Base-by-base conservation (phyloP, 2,797 vertebrate species). In the Spinibarbus caldwelli region DNA sequence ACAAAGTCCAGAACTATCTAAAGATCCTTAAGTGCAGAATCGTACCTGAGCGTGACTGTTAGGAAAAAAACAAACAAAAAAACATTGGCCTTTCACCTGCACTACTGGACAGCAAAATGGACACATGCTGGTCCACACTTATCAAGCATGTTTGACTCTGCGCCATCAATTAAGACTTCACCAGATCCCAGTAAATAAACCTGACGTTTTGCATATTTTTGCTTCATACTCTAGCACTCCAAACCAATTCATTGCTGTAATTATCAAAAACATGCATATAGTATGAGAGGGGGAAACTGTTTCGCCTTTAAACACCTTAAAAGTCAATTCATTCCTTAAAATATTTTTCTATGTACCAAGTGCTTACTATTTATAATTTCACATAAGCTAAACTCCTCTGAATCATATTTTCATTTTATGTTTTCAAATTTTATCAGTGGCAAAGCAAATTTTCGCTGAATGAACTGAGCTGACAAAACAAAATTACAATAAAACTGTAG, bases 1-100 rank as follows among this genome's bases (percentile, higher is more conserved):
- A 95, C 91, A 97, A 97, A 91, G 94, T 96, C 82, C 95, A 96
- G 93, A 96, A 95, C 92, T 97, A 96, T 93, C 91, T 97, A 89
- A 97, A 96, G 93, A 94, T 97, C 90, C 95, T 97, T 1, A 96
- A 96, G 90, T 96, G 95, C 90, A 95, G 95, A 62, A 95, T 94
- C 11, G 90, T 96, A 76, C 94, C 95, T 1, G 94, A 95, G 82
- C 92, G 96, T 2, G 93, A 90, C 78, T 97, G 96, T 89, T 96
- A 85, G 94, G 83, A 8, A 3, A 41, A 78, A 26, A 34, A 15
- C 0, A 38, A 34, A 66, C 0, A 36, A 31, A 34, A 76, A 38
- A 19, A 62, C 71, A 66, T 52, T 45, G 71, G 29, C 21, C 43
- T 47, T 36, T 64, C 6, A 82, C 21, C 47, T 38, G 57, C 73